Conservation (phyloP, 2,113 vertebrate genomes). For the Scartelaos histophorus region DNA sequence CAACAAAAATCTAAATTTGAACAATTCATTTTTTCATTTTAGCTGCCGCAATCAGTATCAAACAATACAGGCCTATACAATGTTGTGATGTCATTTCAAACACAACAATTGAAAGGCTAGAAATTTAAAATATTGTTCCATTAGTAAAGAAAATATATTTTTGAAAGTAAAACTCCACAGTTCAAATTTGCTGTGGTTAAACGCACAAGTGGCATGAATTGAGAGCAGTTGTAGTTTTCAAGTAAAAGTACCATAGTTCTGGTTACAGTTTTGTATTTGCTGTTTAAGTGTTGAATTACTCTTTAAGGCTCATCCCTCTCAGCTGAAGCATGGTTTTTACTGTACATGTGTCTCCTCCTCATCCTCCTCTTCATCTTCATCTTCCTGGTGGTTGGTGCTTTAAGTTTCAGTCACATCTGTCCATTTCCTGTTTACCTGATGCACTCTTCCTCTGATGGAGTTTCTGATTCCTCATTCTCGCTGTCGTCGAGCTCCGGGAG, state of each 20-base stretch:
- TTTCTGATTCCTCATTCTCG: constrained; percentile 81
- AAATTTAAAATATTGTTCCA: not conserved
- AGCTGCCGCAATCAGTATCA: too few species aligned
- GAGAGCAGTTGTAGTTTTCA: not conserved
- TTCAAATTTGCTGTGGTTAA: too few species aligned
- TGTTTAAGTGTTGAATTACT: constrained; percentile 45
- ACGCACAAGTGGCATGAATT: not conserved
- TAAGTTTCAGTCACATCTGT: constrained; percentile 28
- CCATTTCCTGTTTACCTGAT: constrained; percentile 73
- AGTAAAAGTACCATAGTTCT: not conserved
- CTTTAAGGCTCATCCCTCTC: constrained; percentile 45
- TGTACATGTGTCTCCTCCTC: constrained; percentile 17
- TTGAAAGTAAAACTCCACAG: not conserved
- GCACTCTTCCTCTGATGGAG: constrained; percentile 84
- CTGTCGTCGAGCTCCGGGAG: constrained; percentile 89
- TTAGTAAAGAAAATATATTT: not conserved
- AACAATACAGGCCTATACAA: too few species aligned
- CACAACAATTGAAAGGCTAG: not conserved
- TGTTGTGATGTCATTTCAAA: too few species aligned
- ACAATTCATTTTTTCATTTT: too few species aligned
- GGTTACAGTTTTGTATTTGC: not conserved
- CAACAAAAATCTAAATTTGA: too few species aligned
- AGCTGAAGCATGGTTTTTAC: constrained; percentile 37
- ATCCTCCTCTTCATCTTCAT: not conserved
- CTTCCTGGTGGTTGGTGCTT: constrained; percentile 8